These are phyloP conservation scores for Lophius piscatorius DNA, from an alignment of 2,113 vertebrate species.

Conservation along the genomic window DNA sequence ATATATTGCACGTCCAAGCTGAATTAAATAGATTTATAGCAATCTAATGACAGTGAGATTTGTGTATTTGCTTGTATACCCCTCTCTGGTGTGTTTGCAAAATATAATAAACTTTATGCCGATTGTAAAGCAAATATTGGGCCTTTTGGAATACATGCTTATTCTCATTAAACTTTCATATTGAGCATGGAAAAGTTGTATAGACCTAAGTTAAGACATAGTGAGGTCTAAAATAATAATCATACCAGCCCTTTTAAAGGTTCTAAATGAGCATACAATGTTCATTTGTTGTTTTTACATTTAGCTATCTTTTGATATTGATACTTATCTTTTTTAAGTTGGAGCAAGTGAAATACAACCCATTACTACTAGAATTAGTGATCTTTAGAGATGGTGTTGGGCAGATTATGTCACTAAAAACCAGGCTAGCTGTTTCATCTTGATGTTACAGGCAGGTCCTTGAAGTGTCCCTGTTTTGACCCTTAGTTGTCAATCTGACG, in stretches of 20 bases:
- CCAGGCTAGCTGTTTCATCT: not conserved
- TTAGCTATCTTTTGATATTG: not conserved
- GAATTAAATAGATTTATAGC: not conserved
- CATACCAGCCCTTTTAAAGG: too few species aligned
- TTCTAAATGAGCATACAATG: too few species aligned
- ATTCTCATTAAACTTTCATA: not conserved
- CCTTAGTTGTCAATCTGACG: too few species aligned
- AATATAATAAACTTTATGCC: too few species aligned
- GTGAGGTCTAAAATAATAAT: too few species aligned
- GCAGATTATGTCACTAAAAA: not conserved
- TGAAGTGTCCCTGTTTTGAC: too few species aligned
- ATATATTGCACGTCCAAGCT: not conserved
- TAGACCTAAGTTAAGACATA: too few species aligned
- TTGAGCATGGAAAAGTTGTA: too few species aligned
- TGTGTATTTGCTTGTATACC: not conserved
- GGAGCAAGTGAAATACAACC: not conserved
- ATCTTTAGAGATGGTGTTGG: not conserved
- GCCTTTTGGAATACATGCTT: not conserved
- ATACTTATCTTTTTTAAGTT: too few species aligned
- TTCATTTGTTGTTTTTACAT: not conserved
- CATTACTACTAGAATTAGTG: not conserved
- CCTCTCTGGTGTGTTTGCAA: too few species aligned
- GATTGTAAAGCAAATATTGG: not conserved
- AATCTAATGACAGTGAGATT: not conserved
- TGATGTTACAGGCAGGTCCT: too few species aligned